Percentiles rank a stretch among this genome's conserved stretches.
These are phyloP conservation scores for Thunnus albacares DNA, from an alignment of 2,797 vertebrate genomes.

Conservation along the genomic window DNA sequence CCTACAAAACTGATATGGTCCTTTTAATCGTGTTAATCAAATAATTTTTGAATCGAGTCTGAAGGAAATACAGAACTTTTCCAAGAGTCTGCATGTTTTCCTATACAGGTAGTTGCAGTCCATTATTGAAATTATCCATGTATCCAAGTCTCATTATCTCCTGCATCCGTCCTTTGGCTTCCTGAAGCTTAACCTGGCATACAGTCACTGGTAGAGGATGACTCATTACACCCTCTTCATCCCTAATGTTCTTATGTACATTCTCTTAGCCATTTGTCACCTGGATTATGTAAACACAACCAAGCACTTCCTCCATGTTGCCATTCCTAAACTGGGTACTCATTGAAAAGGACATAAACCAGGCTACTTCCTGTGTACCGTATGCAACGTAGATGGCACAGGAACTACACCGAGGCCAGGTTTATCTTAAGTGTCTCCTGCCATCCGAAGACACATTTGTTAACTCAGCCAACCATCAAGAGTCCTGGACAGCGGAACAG, in stretches of 20 bases:
- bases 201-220: slow-evolving; percentile 24
- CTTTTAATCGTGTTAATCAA: neutral
- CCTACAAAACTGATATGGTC: neutral
- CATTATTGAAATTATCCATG: slow-evolving; percentile 3
- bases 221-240: slow-evolving; percentile 42
- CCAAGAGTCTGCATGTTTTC: neutral
- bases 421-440: slow-evolving; percentile 77
- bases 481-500: slow-evolving; percentile 30
- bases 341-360: slow-evolving; percentile 64
- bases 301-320: slow-evolving; percentile 65
- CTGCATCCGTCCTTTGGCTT: slow-evolving; percentile 28
- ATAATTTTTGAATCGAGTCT: neutral
- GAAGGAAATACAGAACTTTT: neutral
- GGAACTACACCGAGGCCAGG: slow-evolving; percentile 50
- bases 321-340: slow-evolving; percentile 51
- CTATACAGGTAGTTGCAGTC: neutral
- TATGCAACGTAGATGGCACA: slow-evolving; percentile 45
- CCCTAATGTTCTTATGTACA: slow-evolving; percentile 13
- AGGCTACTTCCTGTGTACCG: slow-evolving; percentile 68
- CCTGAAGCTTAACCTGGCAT: slow-evolving; percentile 38
- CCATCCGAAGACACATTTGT: slow-evolving; percentile 64
- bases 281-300: slow-evolving; percentile 67
- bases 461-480: slow-evolving; percentile 70
- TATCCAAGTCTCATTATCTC: slow-evolving; percentile 14
- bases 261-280: slow-evolving; percentile 56